Percentiles rank a stretch among this genome's conserved stretches.
These are phyloP conservation scores for Prionailurus bengalensis DNA, from an alignment of 2,113 vertebrate species.

Conservation along the genomic window DNA sequence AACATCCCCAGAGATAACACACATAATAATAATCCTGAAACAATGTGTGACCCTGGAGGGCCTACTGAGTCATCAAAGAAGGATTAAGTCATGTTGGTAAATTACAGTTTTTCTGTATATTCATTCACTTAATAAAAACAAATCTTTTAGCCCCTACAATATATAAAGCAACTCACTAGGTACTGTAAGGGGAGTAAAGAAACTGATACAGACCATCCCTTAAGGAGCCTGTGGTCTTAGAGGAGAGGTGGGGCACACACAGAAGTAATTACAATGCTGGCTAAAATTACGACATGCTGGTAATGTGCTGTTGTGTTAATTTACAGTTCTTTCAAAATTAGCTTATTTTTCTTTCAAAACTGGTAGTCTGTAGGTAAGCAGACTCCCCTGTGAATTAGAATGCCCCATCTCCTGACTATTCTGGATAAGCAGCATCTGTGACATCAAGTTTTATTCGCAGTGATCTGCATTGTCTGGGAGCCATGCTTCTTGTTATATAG, in stretches of 20 bases:
- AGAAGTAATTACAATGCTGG: background rate
- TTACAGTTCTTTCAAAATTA: slow-evolving; percentile 59
- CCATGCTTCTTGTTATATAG: background rate
- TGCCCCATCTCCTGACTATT: background rate
- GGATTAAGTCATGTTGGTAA: slow-evolving; percentile 5
- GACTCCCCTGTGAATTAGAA: slow-evolving; percentile 3
- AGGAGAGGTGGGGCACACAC: background rate
- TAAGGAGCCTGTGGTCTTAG: background rate
- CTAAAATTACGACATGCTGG: background rate
- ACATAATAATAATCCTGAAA: slow-evolving; percentile 6
- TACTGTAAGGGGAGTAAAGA: background rate
- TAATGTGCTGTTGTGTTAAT: background rate
- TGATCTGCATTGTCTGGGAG: background rate
- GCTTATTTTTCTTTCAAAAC: background rate
- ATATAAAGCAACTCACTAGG: slow-evolving; percentile 2
- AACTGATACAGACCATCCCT: background rate
- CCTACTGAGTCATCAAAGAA: slow-evolving; percentile 38
- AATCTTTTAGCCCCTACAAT: background rate
- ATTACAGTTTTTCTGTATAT: slow-evolving; percentile 45
- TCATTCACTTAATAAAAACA: slow-evolving; percentile 53
- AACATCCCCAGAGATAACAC: slow-evolving; percentile 10
- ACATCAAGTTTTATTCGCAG: background rate
- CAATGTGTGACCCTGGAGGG: background rate
- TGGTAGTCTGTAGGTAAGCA: background rate
- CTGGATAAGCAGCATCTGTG: background rate